A percentile compares a stretch with the other conserved stretches of the same genome.
Conservation (phyloP, 2,113 vertebrate species). For the Spea bombifrons region DNA sequence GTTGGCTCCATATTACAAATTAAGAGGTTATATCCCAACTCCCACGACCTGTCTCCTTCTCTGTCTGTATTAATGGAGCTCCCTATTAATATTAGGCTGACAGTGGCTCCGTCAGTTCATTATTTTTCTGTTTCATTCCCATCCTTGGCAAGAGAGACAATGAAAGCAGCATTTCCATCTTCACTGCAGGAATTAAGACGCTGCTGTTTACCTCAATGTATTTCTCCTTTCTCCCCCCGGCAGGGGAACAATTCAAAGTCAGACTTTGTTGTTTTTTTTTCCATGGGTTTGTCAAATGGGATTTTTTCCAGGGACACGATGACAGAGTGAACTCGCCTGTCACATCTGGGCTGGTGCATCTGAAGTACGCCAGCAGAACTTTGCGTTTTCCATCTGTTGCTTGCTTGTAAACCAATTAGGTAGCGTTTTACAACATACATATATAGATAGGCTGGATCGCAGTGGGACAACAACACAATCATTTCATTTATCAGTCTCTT, state of each 20-base stretch:
- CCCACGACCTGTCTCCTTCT: constrained; percentile 17
- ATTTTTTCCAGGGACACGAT: constrained; percentile 26
- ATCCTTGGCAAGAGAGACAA: constrained; percentile 38
- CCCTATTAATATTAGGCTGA: constrained; percentile 45
- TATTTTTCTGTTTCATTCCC: constrained; percentile 36
- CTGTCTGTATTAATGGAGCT: constrained; percentile 34
- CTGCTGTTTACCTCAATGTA: constrained; percentile 42
- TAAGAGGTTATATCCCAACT: constrained; percentile 15
- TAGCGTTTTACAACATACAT: constrained; percentile 9
- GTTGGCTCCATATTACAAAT: constrained; percentile 10
- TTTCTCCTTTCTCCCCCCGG: constrained; percentile 14
- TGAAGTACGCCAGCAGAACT: not conserved
- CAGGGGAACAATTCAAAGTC: constrained; percentile 41
- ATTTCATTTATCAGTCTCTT: not conserved
- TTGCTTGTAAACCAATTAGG: constrained; percentile 30
- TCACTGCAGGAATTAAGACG: constrained; percentile 41
- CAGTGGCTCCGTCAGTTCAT: constrained; percentile 46
- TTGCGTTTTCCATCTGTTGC: constrained; percentile 29
- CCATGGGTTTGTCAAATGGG: constrained; percentile 17
- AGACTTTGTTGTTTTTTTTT: constrained; percentile 33
- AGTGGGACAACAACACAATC: not conserved
- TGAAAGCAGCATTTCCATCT: constrained; percentile 31
- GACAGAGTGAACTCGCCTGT: constrained; percentile 23
- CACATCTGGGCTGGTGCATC: constrained; percentile 9
- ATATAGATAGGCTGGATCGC: constrained; percentile 11